Percentiles rank a stretch among this genome's conserved stretches.
phyloP scores from a whole-genome alignment of 2,797 vertebrate genomes.

The Lagothrix lagotricha region DNA sequence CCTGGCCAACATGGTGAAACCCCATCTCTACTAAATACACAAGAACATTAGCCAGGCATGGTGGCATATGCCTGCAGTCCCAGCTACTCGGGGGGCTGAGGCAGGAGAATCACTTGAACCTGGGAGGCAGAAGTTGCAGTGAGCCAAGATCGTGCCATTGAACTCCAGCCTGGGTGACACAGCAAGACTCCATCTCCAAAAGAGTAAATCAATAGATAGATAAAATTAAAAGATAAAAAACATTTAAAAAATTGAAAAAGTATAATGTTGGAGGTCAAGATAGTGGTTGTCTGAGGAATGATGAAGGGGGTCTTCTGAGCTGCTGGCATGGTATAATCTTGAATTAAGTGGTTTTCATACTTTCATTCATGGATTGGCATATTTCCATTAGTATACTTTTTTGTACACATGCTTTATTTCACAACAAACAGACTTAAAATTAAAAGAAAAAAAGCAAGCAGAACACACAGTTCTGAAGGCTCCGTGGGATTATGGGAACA shows the following conservation, averaged over 20 bases:
- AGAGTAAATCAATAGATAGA: not conserved
- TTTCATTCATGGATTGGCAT: not conserved
- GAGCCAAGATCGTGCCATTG: not conserved
- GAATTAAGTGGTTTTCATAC: not conserved
- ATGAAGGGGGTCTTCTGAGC: not conserved
- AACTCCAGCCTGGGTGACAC: not conserved
- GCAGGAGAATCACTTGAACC: not conserved
- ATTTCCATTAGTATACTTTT: not conserved
- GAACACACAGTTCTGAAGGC: not conserved
- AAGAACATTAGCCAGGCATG: not conserved
- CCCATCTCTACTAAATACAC: not conserved
- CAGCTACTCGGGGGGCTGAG: not conserved
- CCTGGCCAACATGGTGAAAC: not conserved
- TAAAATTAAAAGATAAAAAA: not conserved
- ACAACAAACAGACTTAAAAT: not conserved
- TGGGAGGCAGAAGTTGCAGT: not conserved
- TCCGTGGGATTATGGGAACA: not conserved
- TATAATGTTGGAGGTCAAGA: not conserved
- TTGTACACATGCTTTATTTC: not conserved
- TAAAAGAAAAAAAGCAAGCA: not conserved
- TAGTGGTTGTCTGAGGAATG: fast-evolving
- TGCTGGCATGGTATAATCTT: fast-evolving
- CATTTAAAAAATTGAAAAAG: not conserved
- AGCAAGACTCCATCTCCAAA: not conserved
- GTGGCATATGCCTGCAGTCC: not conserved